These are phyloP conservation scores for Callimorpha dominula DNA, from an alignment of 2,888 invertebrate species.

Conservation along the genomic window DNA sequence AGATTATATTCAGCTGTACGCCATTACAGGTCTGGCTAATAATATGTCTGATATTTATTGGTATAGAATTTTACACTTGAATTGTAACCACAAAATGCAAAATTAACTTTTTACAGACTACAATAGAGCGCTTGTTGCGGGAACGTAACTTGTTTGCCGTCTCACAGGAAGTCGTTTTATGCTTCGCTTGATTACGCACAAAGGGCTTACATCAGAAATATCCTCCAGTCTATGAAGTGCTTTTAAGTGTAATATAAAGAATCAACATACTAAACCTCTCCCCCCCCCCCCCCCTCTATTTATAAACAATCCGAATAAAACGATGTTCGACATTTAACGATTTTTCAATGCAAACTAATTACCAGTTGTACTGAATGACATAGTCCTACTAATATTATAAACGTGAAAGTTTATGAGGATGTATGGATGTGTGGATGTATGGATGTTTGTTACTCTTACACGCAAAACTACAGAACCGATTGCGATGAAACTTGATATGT, in stretches of 20 bases:
- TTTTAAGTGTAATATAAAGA: not conserved
- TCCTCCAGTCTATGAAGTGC: conserved; percentile 16
- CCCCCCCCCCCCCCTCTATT: not conserved
- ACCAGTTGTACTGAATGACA: no score
- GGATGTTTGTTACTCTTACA: no score
- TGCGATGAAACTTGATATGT: no score
- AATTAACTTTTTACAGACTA: conserved; percentile 64
- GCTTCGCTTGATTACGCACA: conserved; percentile 64
- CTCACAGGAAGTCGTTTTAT: conserved; percentile 78
- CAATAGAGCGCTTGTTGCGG: conserved; percentile 58
- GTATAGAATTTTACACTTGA: conserved; percentile 45
- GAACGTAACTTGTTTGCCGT: conserved; percentile 56
- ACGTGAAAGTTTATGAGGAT: no score
- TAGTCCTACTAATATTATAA: no score
- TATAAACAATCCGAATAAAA: not conserved
- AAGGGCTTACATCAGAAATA: conserved; percentile 34
- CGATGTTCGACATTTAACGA: no score
- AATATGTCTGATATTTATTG: conserved; percentile 35
- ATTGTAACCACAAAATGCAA: conserved; percentile 66
- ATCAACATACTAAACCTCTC: no score
- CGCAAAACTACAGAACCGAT: no score
- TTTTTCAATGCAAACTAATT: no score
- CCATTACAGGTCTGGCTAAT: conserved; percentile 15
- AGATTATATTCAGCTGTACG: not conserved
- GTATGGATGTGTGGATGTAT: no score